Evolutionary conservation across 2,888 invertebrate species (phyloP), one percentile per base, ranked within the genome.

Genomic region (Pseudanteris insignis): DNA sequence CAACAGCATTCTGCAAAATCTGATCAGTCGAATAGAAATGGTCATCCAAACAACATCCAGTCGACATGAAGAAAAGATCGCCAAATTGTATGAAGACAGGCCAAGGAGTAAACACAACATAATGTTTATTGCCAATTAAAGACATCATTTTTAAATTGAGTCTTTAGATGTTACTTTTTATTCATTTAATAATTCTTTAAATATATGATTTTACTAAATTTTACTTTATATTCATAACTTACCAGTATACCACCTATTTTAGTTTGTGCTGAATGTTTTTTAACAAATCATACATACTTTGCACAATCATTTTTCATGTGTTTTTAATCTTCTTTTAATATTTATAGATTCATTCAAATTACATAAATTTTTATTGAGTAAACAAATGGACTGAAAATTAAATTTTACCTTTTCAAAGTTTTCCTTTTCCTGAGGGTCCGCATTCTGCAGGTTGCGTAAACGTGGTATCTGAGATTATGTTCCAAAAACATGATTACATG

Each of bases 1-100:
- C 94, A 73, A 94, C 88, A 33, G 94, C 91, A 81, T 92, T 92
- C 78, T 88, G 86, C 78, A 97, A 82, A 80, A 95, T 90, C 89
- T 91, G 88, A 79, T 82, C 84, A 72, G 68, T 66, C 67, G 70
- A 53, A 62, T 5, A 32, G 61, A 38, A 63, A 63, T 66, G 59
- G 67, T 41, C 65, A 53, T 46, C 59, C 14, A 61, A 41, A 62
- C n/a, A n/a, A n/a, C n/a, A n/a, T n/a, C 66, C 62, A 65, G 51
- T 66, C 70, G 67, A 70, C 59, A 71, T 65, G 65, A 63, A 65
- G 65, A 63, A 70, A 70, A 61, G 64, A 66, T 67, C 70, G 64
- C 65, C 67, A 64, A 60, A 66, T 66, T 63, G 63, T 64, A 71
- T 55, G 65, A 46, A 32, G 34, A 32, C 67, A 72, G 66, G 67